Evolutionary conservation across 2,797 vertebrate species (phyloP).

Genomic region (Chelonia mydas): DNA sequence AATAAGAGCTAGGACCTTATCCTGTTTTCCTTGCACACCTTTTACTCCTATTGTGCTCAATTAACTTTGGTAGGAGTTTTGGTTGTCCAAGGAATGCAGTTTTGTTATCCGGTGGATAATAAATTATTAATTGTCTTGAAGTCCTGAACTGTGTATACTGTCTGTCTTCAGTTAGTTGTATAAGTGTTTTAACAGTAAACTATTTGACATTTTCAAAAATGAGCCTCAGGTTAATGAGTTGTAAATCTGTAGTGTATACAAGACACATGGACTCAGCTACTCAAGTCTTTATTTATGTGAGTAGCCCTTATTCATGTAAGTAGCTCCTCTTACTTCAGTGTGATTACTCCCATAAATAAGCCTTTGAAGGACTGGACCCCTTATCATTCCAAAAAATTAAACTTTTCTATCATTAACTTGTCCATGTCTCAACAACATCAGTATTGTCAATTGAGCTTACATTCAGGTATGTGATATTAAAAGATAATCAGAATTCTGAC

Average conservation of each 20-base stretch:
- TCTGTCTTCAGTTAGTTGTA: neutral
- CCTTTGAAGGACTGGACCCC: neutral
- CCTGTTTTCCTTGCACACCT: conserved; percentile 14
- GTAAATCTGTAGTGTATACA: neutral
- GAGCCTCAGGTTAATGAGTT: neutral
- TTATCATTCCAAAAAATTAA: neutral
- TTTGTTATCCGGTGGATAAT: neutral
- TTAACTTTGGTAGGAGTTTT: neutral
- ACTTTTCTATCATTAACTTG: neutral
- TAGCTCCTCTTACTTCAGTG: neutral
- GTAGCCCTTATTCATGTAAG: neutral
- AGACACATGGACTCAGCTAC: neutral
- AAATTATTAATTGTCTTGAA: neutral
- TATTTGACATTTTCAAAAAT: conserved; percentile 3
- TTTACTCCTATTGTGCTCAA: neutral
- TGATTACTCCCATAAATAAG: neutral
- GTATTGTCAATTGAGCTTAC: neutral
- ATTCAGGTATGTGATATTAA: conserved; percentile 15
- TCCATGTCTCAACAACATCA: conserved; percentile 12
- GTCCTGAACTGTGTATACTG: neutral
- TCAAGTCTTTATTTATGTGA: neutral
- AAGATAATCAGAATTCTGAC: conserved; percentile 35
- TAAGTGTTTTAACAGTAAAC: neutral
- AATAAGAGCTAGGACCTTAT: neutral
- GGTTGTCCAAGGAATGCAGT: neutral